Evolutionary conservation across 2,113 vertebrate genomes (phyloP), one percentile per base, ranked within the genome.

Genomic region (Candoia aspera): DNA sequence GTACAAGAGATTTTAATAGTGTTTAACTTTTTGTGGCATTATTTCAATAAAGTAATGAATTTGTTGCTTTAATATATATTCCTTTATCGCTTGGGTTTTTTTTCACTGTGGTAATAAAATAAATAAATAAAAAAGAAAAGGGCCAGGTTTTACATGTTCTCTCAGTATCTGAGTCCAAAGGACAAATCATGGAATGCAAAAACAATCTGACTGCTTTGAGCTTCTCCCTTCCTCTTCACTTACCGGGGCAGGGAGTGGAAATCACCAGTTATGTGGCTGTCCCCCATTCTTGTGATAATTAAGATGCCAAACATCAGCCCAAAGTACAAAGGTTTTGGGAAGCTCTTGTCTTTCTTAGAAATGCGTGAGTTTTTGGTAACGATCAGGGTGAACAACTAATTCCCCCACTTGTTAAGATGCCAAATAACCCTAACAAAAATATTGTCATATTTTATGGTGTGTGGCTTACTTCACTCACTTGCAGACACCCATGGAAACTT

Each of bases 121-220:
- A 59, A 60, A 55, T n/a, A 13, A 33, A 53, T 17, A 37, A 68
- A 53, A 59, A 37, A 42, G 10, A 54, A 54, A 58, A 84, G 26
- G 79, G 4, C 13, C 57, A 3, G 53, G 49, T 12, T 79, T 55
- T 57, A 54, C 6, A 10, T 26, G 42, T 24, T 84, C 42, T 85
- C 88, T 54, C n/a, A 29, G 58, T n/a, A 54, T 42, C n/a, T 5
- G 79, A 92, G 87, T 89, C 91, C 79, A 92, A 89, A 92, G 91
- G 87, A 62, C 91, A 64, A 89, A 60, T 91, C 49, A 55, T 33
- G 23, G 87, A 85, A 89, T 84, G 87, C 68, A 92, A 89, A 84
- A 54, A 33, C 86, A 84, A 73, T 54, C 5, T 73, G 58, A 49
- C 29, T 6, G 24, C 23, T 60, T 59, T 83, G 37, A 79, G 19